phyloP scores from a whole-genome alignment of 2,888 invertebrate species.

The Cacoxenus indagator region DNA sequence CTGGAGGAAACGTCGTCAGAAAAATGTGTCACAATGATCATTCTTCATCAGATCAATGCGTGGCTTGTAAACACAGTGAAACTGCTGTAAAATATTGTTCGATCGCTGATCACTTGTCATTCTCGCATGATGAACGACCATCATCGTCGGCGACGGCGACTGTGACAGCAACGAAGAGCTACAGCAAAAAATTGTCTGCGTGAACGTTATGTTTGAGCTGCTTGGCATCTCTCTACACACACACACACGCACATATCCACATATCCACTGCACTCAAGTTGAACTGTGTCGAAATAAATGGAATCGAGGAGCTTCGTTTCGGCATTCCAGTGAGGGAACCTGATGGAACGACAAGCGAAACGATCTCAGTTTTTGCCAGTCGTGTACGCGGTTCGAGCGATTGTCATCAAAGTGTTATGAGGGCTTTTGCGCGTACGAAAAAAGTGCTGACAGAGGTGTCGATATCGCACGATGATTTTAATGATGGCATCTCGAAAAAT shows the following conservation, averaged over 20 bases:
- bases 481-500: constrained; percentile 51
- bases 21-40: constrained; percentile 56
- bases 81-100: constrained; percentile 60
- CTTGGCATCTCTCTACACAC: background rate
- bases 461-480: constrained; percentile 64
- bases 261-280: background rate
- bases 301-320: constrained; percentile 17
- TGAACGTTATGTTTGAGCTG: background rate
- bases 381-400: background rate
- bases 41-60: constrained; percentile 25
- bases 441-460: constrained; percentile 57
- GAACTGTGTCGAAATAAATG: background rate
- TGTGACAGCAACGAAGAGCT: background rate
- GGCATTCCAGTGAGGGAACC: constrained; percentile 50
- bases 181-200: background rate
- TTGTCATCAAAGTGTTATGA: constrained; percentile 12
- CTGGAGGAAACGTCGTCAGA: constrained; percentile 24
- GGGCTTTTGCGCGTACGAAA: constrained; percentile 23
- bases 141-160: constrained; percentile 10
- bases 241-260: too few relatives aligned
- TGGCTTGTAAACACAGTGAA: constrained; percentile 49
- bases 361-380: constrained; percentile 55
- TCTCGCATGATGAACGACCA: constrained; percentile 57
- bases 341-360: constrained; percentile 62
- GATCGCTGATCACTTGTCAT: constrained; percentile 62